Base-by-base conservation (phyloP, 2,888 invertebrate genomes). In the Cetonia aurata region DNA sequence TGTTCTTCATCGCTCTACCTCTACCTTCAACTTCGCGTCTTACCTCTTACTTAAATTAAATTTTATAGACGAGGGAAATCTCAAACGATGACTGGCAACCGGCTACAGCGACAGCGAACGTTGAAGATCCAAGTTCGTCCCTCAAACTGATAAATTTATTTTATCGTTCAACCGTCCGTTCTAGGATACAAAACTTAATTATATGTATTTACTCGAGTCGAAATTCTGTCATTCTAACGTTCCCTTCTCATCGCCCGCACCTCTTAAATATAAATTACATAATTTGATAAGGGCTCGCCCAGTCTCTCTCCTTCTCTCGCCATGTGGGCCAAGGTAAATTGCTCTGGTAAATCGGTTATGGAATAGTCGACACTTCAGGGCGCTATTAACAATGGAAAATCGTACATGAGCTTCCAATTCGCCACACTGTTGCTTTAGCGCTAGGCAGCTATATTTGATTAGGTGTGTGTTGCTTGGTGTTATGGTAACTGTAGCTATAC, bases 141-240 rank as follows among this genome's bases (percentile, higher is more conserved):
- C 41, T 13, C 6, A 37, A 37, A 56, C 56, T 56, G 56, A 56
- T 56, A 56, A 56, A 56, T 56, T 56, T 10, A 15, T 9, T 13
- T 15, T 37, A 56, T 9, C 10, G 9, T 56, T 37, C 41, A 37
- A 17, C 41, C 25, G 25, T 25, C 25, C 41, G 37, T 37, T 56
- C 41, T 56, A 56, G 56, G 56, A 56, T 56, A 56, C 56, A 52
- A 52, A 52, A 52, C 17, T 56, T 56, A 56, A 41, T 56, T 56
- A 56, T 37, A 56, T 53, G 33, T 56, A 56, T 56, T 56, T 56
- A 56, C 56, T 56, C 17, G 56, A 56, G 41, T 56, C 37, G 56
- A 37, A 56, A 56, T 37, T 56, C 25, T 41, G 10, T 13, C 13
- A 13, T 37, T 12, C 15, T 8, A 4, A 17, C 8, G 15, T 41